These are phyloP conservation scores for Notothenia coriiceps DNA, from an alignment of 2,113 vertebrate genomes.

Conservation along the genomic window DNA sequence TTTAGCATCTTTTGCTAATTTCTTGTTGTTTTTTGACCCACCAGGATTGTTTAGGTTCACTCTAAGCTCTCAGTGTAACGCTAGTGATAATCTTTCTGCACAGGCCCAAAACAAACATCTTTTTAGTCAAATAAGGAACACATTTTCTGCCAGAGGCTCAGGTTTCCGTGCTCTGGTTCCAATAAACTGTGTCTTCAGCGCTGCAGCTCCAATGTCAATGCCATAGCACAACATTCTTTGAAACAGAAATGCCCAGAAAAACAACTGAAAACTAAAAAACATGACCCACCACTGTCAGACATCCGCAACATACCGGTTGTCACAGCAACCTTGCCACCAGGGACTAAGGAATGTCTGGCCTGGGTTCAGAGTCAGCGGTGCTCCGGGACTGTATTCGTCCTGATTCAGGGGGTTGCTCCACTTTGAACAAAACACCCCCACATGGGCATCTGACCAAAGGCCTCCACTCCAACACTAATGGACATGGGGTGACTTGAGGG, in stretches of 20 bases:
- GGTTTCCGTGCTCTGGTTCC: conserved; percentile 10
- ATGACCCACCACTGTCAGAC: conserved; percentile 37
- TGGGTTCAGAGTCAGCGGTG: conserved; percentile 61
- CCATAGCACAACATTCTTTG: conserved; percentile 31
- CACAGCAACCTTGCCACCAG: conserved; percentile 45
- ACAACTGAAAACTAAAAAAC: conserved; percentile 29
- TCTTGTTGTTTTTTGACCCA: neutral
- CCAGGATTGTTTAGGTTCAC: neutral
- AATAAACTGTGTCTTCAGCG: conserved; percentile 9
- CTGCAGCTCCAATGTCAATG: conserved; percentile 10
- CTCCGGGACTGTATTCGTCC: conserved; percentile 38
- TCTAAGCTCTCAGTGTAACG: neutral
- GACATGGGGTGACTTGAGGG: conserved; percentile 32
- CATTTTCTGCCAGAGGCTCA: conserved; percentile 3
- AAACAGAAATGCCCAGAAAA: conserved; percentile 25
- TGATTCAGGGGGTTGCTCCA: conserved; percentile 22
- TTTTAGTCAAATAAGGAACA: conserved; percentile 18
- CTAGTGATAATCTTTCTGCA: neutral
- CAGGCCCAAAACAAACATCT: conserved; percentile 15
- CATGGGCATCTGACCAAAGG: conserved; percentile 28
- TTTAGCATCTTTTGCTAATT: conserved; percentile 4
- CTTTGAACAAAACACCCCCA: conserved; percentile 54
- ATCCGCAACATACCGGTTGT: conserved; percentile 54
- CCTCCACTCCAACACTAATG: conserved; percentile 34
- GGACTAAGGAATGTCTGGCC: conserved; percentile 73